Evolutionary conservation across 2,113 vertebrate species (phyloP), one percentile per base, ranked within the genome.

Genomic region (Sardina pilchardus): DNA sequence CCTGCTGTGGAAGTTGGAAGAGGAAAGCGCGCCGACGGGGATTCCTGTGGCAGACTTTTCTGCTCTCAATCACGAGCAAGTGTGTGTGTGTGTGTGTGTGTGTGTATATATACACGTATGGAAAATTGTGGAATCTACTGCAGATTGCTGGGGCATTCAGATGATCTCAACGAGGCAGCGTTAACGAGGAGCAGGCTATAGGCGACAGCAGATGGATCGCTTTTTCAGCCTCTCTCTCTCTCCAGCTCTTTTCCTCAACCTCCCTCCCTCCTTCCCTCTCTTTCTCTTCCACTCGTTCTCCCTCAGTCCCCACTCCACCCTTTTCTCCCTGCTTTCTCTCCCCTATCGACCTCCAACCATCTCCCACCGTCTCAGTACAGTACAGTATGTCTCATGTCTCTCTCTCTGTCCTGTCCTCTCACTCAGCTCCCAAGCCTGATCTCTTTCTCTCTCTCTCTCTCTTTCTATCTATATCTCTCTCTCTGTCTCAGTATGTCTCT

Each of bases 71-170:
- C 71, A 78, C 39, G 34, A 34, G 71, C 71, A 30, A 71, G 14
- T 67, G 59, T 30, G 21, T 71, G 63, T 71, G 63, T 71, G 63
- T 71, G 63, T 71, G 67, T 75, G 67, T 75, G 26, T 78, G 71
- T 78, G 71, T 36, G 30, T 78, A 34, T 78, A 30, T 75, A 34
- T 78, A 10, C 12, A 78, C 10, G 71, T 78, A 78, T 78, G 71
- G 71, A 78, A 78, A 78, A 78, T 78, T 78, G 30, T 78, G 71
- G 71, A 78, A 78, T 78, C 71, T 36, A 78, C 10, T 36, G 71
- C 71, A 78, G 71, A 75, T 75, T 75, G 67, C 71, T 36, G 2
- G 26, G 30, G 71, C 71, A 36, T 78, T 78, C 30, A 36, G 71
- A 78, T 78, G 71, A 34, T 78, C 26, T 78, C 26, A 78, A 17